Percentiles rank a stretch among this genome's conserved stretches.
Evolutionary conservation across 2,113 vertebrate species (phyloP).

Genomic region (western clawed frog (Xenopus tropicalis)): UCB_Xtro_10.0 CM004443.2:133264501-133265000

Average conservation of each 20-base stretch:
- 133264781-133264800: constrained; percentile 34
- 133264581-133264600: not conserved
- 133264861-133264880: constrained; percentile 62
- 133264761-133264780: constrained; percentile 53
- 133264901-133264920: constrained; percentile 66
- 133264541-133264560: too few relatives aligned
- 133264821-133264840: constrained; percentile 55
- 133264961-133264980: constrained; percentile 60
- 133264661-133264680: constrained; percentile 16
- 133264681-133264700: constrained; percentile 41
- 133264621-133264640: constrained; percentile 7
- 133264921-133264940: constrained; percentile 60
- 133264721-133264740: constrained; percentile 49
- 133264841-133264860: constrained; percentile 62
- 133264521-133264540: too few relatives aligned
- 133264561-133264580: too few relatives aligned
- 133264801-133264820: constrained; percentile 57
- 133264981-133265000: constrained; percentile 58
- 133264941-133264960: constrained; percentile 60
- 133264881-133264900: constrained; percentile 65
- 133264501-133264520: too few relatives aligned
- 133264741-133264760: constrained; percentile 57
- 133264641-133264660: constrained; percentile 18
- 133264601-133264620: constrained; percentile 19
- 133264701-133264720: constrained; percentile 49